A percentile compares a stretch with the other conserved stretches of the same genome.
These are phyloP conservation scores for Pseudomyrmex cubaensis DNA, from an alignment of 1,140 invertebrate species.

Conservation along the genomic window DNA sequence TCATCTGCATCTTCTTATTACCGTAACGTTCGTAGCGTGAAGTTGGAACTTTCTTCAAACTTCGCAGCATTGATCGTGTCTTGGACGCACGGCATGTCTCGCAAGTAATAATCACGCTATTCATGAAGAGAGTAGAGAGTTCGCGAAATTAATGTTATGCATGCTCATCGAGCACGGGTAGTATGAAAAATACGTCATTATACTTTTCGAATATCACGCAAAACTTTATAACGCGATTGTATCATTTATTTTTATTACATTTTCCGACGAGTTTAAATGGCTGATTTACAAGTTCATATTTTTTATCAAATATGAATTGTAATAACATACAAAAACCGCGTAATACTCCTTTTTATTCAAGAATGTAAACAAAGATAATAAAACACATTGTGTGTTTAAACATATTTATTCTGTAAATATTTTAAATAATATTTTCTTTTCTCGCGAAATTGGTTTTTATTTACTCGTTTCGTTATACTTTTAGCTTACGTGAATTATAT, in stretches of 20 bases:
- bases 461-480: not conserved
- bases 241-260: not conserved
- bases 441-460: not conserved
- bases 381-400: no score
- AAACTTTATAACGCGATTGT: not conserved
- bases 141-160: not conserved
- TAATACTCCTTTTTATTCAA: no score
- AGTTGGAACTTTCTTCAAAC: slow-evolving; percentile 34
- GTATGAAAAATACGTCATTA: not conserved
- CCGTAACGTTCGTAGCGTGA: slow-evolving; percentile 14
- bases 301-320: no score
- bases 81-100: slow-evolving; percentile 20
- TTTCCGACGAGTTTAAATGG: not conserved
- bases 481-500: not conserved
- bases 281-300: not conserved
- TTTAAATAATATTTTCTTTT: not conserved
- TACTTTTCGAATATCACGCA: not conserved
- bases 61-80: slow-evolving; percentile 25
- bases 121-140: not conserved
- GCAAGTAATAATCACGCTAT: not conserved
- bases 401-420: not conserved
- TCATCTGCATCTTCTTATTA: not conserved
- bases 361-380: no score
- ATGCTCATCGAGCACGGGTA: not conserved
- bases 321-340: no score